These are phyloP conservation scores for Strigamia transsilvanica DNA, from an alignment of 2,888 invertebrate genomes.

Conservation along the genomic window DNA sequence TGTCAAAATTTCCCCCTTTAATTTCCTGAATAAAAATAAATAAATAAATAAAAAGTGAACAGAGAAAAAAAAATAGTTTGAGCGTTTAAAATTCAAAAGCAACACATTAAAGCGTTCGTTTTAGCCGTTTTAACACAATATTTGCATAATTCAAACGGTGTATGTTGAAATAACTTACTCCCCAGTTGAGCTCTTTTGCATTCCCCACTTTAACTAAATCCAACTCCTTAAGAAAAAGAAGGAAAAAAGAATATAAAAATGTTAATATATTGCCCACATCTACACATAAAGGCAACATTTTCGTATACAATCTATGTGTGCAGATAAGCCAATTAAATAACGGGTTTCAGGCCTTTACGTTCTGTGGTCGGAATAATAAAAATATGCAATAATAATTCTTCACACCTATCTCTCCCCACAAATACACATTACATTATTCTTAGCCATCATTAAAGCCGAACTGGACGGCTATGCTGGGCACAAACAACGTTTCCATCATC, in stretches of 20 bases:
- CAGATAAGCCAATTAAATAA: constrained; percentile 20
- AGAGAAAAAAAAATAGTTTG: no score
- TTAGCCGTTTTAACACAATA: neutral
- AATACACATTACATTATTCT: no score
- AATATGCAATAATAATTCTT: constrained; percentile 10
- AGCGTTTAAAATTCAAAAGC: neutral
- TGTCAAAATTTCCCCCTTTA: neutral
- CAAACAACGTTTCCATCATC: no score
- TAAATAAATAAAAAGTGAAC: neutral
- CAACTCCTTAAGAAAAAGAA: no score
- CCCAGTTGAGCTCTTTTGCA: constrained; percentile 3
- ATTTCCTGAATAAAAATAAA: neutral
- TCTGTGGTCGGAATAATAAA: constrained; percentile 14
- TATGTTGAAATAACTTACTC: neutral
- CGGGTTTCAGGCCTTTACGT: neutral
- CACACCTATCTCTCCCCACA: neutral
- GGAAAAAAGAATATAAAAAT: neutral
- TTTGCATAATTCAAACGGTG: neutral
- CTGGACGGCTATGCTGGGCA: no score
- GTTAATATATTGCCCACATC: neutral
- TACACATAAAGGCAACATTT: constrained; percentile 1
- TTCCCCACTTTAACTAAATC: neutral
- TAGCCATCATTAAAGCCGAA: no score
- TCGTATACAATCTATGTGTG: neutral
- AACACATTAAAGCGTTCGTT: neutral